A percentile compares a stretch with the other conserved stretches of the same genome.
These are phyloP conservation scores for Metallyticus violacea DNA, from an alignment of 2,888 invertebrate species.

Conservation along the genomic window DNA sequence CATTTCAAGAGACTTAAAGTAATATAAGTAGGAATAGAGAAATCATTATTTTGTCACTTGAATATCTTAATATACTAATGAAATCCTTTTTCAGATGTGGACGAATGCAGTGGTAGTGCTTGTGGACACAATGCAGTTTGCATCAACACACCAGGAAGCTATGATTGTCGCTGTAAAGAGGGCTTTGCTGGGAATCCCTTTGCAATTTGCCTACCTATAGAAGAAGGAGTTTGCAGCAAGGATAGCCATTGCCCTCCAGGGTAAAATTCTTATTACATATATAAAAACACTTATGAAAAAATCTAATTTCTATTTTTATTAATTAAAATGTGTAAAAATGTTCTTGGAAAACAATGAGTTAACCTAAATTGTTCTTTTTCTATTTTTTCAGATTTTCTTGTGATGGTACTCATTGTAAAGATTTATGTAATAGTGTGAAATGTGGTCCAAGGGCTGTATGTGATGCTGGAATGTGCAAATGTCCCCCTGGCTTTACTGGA, in stretches of 20 bases:
- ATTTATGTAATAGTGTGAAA: constrained; percentile 69
- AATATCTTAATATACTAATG: background rate
- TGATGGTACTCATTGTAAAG: constrained; percentile 68
- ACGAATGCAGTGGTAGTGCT: constrained; percentile 76
- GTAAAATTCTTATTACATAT: constrained; percentile 53
- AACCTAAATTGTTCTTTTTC: background rate
- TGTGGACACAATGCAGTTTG: constrained; percentile 85
- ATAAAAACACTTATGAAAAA: constrained; percentile 67
- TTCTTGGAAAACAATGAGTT: background rate
- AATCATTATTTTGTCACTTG: constrained; percentile 14
- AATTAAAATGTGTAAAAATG: background rate
- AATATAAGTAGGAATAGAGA: too few relatives aligned
- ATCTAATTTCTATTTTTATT: background rate
- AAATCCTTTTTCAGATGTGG: constrained; percentile 54
- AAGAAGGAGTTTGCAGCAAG: constrained; percentile 65
- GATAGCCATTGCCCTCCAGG: constrained; percentile 74
- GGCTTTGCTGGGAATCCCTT: constrained; percentile 86
- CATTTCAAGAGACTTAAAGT: too few relatives aligned
- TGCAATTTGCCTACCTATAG: constrained; percentile 70
- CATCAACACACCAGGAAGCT: constrained; percentile 84
- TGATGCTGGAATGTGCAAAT: constrained; percentile 74
- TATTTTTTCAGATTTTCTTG: constrained; percentile 56
- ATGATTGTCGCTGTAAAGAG: constrained; percentile 84
- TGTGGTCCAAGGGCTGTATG: constrained; percentile 84
- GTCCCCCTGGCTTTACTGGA: constrained; percentile 74